Percentiles rank a stretch among this genome's conserved stretches.
Evolutionary conservation across 2,797 vertebrate species (phyloP).

Genomic region (Sylvia borin): DNA sequence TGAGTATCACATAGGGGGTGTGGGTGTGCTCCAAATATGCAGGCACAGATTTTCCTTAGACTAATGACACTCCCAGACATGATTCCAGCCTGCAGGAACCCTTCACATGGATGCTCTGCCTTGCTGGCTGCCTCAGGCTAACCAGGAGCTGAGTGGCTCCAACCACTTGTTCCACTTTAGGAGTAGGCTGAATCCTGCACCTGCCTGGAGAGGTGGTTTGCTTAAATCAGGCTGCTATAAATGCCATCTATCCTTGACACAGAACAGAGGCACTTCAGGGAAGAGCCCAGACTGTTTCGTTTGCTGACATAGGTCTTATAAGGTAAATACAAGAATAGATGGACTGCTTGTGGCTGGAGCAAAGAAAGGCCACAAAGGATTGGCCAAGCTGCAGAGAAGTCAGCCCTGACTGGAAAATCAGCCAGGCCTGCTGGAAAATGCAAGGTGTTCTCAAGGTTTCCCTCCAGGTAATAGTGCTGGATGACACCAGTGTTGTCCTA

Average conservation of each 20-base stretch:
- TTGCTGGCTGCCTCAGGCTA: not conserved
- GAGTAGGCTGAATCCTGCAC: not conserved
- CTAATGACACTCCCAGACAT: rapidly evolving
- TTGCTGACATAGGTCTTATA: not conserved
- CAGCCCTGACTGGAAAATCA: not conserved
- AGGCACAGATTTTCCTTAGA: not conserved
- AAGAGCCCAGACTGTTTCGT: not conserved
- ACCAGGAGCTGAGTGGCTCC: not conserved
- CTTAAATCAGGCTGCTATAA: not conserved
- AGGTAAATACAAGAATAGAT: not conserved
- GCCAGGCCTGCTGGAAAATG: not conserved
- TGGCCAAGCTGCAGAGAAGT: not conserved
- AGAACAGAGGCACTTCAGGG: not conserved
- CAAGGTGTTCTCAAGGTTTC: not conserved
- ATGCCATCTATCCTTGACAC: not conserved
- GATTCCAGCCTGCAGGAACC: not conserved
- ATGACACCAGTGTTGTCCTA: not conserved
- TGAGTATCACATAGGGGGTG: not conserved
- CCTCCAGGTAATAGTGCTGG: not conserved
- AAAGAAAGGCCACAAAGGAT: not conserved
- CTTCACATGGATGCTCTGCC: not conserved
- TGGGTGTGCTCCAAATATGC: not conserved
- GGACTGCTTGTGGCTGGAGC: not conserved
- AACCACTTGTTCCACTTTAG: not conserved
- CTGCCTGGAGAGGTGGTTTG: not conserved